Evolutionary conservation across 2,888 invertebrate genomes (phyloP).

Genomic region (Amiota mariae): DNA sequence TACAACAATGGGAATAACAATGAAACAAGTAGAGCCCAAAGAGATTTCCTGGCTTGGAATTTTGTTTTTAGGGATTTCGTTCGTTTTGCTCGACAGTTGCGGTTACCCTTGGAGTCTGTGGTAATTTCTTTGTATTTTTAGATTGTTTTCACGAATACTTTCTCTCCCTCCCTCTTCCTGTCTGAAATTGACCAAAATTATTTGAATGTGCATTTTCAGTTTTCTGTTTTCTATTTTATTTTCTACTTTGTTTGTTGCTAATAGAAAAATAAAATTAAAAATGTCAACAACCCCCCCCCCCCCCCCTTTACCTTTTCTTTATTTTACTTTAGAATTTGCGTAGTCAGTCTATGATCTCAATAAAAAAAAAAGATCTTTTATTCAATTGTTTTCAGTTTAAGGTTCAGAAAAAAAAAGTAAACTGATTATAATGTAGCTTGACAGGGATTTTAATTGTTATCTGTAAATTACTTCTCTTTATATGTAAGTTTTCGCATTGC

Average conservation of each 20-base stretch:
- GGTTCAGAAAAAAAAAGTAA: not conserved
- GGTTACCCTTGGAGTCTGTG: conserved; percentile 3
- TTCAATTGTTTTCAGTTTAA: too few relatives aligned
- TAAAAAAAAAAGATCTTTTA: too few relatives aligned
- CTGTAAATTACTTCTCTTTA: not conserved
- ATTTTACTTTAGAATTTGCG: too few relatives aligned
- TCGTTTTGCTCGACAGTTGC: too few relatives aligned
- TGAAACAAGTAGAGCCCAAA: not conserved
- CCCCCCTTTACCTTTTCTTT: too few relatives aligned
- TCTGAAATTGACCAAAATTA: conserved; percentile 15
- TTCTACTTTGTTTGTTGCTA: conserved; percentile 9
- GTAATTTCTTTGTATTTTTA: conserved; percentile 14
- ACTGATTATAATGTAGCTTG: not conserved
- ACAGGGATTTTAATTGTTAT: not conserved
- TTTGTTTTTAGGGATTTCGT: too few relatives aligned
- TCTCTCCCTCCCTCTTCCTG: not conserved
- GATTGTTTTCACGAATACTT: not conserved
- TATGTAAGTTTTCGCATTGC: too few relatives aligned
- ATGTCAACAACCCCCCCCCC: too few relatives aligned
- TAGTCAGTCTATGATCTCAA: not conserved
- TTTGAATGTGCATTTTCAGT: not conserved
- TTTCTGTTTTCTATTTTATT: not conserved
- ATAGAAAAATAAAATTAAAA: conserved; percentile 20
- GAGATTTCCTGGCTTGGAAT: too few relatives aligned
- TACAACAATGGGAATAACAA: not conserved